These are phyloP conservation scores for Acomys russatus DNA, from an alignment of 2,797 vertebrate genomes.

Conservation along the genomic window DNA sequence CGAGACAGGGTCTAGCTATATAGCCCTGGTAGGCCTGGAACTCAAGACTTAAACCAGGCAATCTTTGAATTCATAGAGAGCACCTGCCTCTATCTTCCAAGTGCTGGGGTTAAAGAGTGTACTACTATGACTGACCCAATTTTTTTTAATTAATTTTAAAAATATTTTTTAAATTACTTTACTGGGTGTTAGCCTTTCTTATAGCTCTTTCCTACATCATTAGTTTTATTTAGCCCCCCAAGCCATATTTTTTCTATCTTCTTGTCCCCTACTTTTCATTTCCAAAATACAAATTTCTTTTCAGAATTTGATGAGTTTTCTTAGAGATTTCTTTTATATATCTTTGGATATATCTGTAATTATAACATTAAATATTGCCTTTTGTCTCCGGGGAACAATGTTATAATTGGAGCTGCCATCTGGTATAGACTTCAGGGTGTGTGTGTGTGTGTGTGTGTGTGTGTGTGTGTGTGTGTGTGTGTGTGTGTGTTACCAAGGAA, in stretches of 20 bases:
- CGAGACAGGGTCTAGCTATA: background rate
- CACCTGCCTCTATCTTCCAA: background rate
- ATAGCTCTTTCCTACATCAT: background rate
- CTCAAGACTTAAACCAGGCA: background rate
- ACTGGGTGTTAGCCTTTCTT: background rate
- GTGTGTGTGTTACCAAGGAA: background rate
- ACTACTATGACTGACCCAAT: too few relatives aligned
- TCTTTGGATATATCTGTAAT: background rate
- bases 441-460: background rate
- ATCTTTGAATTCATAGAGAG: background rate
- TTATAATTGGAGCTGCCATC: background rate
- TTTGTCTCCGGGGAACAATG: background rate
- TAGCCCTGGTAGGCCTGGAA: background rate
- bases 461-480: background rate
- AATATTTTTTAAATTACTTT: background rate
- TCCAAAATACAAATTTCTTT: background rate
- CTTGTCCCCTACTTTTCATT: background rate
- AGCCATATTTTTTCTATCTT: too few relatives aligned
- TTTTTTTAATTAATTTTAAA: background rate
- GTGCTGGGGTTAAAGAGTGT: background rate
- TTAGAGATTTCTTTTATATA: background rate
- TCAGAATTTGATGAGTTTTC: conserved; percentile 12
- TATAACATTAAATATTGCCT: background rate
- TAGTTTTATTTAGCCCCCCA: background rate
- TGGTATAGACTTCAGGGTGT: background rate